Conservation (phyloP, 1,140 invertebrate genomes). For the Phocides pigmalion region DNA sequence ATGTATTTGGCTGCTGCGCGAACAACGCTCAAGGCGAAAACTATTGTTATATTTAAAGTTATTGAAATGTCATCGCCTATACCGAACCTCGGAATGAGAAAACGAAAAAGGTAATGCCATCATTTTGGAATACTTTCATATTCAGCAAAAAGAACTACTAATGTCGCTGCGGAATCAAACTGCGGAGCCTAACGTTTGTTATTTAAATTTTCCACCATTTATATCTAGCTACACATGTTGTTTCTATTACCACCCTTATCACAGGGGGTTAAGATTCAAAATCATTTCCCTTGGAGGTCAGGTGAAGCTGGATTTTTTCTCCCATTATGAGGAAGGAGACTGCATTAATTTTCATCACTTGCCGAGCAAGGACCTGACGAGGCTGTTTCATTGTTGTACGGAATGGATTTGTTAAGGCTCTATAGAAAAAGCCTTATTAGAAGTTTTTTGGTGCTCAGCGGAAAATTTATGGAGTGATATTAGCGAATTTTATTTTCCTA, state of each 20-base stretch:
- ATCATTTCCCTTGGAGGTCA: constrained; percentile 1
- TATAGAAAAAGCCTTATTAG: constrained; percentile 30
- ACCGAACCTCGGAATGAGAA: neutral
- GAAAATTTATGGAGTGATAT: constrained; percentile 21
- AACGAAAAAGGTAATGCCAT: constrained; percentile 12
- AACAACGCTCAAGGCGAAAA: too few relatives aligned
- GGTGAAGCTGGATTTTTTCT: constrained; percentile 2
- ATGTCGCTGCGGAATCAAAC: constrained; percentile 29
- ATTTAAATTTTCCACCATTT: constrained; percentile 30
- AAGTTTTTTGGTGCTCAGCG: constrained; percentile 33
- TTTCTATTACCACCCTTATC: neutral
- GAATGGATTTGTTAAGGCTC: constrained; percentile 34
- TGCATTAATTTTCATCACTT: constrained; percentile 35
- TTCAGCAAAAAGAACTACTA: constrained; percentile 26
- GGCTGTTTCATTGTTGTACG: constrained; percentile 32
- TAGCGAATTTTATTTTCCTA: constrained; percentile 5
- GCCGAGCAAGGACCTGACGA: constrained; percentile 22
- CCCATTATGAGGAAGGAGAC: constrained; percentile 26
- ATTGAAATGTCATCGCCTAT: too few relatives aligned
- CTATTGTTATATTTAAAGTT: too few relatives aligned
- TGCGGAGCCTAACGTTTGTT: constrained; percentile 23
- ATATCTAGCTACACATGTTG: neutral
- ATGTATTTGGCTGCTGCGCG: too few relatives aligned
- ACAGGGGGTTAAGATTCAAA: neutral
- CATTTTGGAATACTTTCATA: constrained; percentile 14